Evolutionary conservation across 2,113 vertebrate genomes (phyloP).

Genomic region (Poecile atricapillus): DNA sequence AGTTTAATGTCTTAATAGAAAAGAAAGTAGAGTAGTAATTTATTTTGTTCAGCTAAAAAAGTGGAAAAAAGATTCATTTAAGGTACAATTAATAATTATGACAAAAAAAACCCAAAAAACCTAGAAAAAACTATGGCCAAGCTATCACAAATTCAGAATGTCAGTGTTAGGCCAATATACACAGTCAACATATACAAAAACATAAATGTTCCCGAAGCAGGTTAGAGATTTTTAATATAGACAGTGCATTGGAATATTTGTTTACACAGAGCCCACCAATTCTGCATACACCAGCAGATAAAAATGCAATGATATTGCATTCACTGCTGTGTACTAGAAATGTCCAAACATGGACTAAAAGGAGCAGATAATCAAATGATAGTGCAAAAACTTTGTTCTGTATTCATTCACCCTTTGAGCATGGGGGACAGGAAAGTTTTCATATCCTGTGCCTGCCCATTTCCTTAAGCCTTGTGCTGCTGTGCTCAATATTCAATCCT

Average conservation of each 20-base stretch:
- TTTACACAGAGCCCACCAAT: background rate
- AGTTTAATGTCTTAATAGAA: background rate
- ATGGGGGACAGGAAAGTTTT: background rate
- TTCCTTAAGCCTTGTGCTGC: background rate
- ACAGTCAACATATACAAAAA: background rate
- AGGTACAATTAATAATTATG: background rate
- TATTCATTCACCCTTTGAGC: background rate
- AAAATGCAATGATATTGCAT: background rate
- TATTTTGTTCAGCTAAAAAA: background rate
- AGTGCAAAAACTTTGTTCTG: background rate
- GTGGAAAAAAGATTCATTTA: background rate
- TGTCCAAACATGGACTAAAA: background rate
- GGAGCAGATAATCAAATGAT: background rate
- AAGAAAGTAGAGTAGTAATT: background rate
- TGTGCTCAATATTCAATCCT: background rate
- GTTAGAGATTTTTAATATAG: background rate
- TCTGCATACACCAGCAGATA: background rate
- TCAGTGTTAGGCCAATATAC: background rate
- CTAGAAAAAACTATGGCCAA: background rate
- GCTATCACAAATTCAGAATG: background rate
- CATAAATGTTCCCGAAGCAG: background rate
- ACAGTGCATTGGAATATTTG: background rate
- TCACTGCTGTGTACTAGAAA: background rate
- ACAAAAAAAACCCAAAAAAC: fast-evolving
- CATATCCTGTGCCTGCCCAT: background rate